Evolutionary conservation across 2,113 vertebrate genomes (phyloP).

Genomic region (Tringa solitaria): DNA sequence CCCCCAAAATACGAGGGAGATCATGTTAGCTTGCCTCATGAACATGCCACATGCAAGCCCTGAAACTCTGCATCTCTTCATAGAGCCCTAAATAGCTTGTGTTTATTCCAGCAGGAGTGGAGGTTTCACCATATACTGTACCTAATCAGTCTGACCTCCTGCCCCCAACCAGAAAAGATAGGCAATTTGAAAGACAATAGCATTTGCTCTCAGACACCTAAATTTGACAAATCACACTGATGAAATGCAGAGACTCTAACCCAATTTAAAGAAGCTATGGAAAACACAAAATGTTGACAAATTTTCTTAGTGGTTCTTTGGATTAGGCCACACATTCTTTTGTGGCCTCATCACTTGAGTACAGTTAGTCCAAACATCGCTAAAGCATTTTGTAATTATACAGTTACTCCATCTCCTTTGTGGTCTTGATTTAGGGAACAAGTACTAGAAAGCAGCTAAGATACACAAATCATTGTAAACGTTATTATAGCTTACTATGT

Average conservation of each 20-base stretch:
- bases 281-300: neutral
- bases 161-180: neutral
- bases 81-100: neutral
- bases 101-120: neutral
- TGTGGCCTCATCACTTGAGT: neutral
- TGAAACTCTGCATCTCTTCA: neutral
- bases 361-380: neutral
- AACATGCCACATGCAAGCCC: neutral
- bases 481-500: neutral
- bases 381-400: neutral
- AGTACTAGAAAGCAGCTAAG: neutral
- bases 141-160: neutral
- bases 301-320: neutral
- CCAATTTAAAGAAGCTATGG: neutral
- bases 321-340: neutral
- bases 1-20: neutral
- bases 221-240: neutral
- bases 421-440: neutral
- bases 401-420: neutral
- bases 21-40: neutral
- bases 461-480: neutral
- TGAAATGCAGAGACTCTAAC: neutral
- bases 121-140: neutral
- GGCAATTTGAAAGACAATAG: neutral
- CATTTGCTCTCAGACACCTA: neutral